Evolutionary conservation across 2,888 invertebrate species (phyloP).

Genomic region (Anodontia alba): DNA sequence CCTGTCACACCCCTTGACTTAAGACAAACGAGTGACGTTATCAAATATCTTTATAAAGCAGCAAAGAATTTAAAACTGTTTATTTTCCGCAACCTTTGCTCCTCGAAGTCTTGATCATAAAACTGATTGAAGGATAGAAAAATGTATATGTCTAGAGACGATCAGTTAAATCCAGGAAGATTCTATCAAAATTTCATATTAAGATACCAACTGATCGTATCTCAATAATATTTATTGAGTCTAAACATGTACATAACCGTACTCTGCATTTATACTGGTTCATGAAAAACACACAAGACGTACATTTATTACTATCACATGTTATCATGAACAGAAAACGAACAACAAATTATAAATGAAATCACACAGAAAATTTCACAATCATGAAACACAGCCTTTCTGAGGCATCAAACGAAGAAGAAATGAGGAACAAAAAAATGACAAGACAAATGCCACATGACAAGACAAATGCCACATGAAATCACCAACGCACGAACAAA

Average conservation of each 20-base stretch:
- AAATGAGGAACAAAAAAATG: no score
- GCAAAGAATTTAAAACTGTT: background rate
- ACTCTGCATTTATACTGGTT: no score
- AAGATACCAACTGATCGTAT: background rate
- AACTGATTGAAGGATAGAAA: background rate
- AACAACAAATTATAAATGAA: no score
- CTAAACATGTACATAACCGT: background rate
- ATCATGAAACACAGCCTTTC: no score
- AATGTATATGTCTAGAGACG: background rate
- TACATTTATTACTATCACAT: no score
- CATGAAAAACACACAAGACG: no score
- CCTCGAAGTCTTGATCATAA: background rate
- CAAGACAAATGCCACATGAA: no score
- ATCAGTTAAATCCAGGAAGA: background rate
- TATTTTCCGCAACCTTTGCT: conserved; percentile 11
- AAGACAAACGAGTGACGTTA: conserved; percentile 27
- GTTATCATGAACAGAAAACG: no score
- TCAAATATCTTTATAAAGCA: background rate
- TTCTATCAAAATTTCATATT: background rate
- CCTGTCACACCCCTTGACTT: conserved; percentile 31
- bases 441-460: no score
- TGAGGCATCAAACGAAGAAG: no score
- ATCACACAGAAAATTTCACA: no score
- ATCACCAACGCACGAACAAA: no score
- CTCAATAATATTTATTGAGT: background rate